A percentile compares a stretch with the other conserved stretches of the same genome.
Conservation (phyloP, 2,888 invertebrate species). For the Eupithecia dodoneata region DNA sequence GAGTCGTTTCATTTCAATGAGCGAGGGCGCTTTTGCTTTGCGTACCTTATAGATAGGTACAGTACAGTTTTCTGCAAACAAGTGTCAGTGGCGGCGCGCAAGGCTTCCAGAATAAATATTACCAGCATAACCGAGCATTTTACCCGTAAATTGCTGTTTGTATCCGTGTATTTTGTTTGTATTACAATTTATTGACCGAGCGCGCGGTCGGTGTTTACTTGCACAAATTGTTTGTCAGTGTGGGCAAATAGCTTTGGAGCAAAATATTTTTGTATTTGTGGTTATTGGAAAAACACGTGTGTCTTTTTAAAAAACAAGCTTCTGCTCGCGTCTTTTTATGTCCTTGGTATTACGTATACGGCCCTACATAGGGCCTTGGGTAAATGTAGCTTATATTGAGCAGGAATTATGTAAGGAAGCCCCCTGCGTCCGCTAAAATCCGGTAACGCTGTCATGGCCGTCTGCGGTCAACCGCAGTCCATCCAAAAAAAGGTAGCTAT, state of each 20-base stretch:
- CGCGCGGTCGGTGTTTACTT: not conserved
- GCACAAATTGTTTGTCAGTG: not conserved
- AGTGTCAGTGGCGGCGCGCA: not conserved
- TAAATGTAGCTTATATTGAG: too few relatives aligned
- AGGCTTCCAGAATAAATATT: conserved; percentile 16
- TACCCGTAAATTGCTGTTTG: conserved; percentile 15
- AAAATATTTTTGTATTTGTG: not conserved
- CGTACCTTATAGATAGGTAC: not conserved
- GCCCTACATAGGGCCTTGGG: too few relatives aligned
- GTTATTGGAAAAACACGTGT: not conserved
- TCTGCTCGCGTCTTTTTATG: too few relatives aligned
- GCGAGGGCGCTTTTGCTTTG: not conserved
- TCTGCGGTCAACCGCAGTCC: too few relatives aligned
- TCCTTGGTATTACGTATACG: too few relatives aligned
- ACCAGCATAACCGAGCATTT: conserved; percentile 9
- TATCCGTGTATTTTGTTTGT: conserved; percentile 15
- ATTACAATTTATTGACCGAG: conserved; percentile 14
- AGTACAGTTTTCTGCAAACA: conserved; percentile 1
- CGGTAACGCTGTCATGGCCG: too few relatives aligned
- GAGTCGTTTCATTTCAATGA: not conserved
- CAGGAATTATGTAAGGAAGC: too few relatives aligned
- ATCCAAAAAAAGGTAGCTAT: too few relatives aligned
- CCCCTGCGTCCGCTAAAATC: too few relatives aligned
- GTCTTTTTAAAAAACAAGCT: not conserved
- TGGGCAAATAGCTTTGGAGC: not conserved